Conservation (phyloP, 2,888 invertebrate species). For the Oithona nana region DNA sequence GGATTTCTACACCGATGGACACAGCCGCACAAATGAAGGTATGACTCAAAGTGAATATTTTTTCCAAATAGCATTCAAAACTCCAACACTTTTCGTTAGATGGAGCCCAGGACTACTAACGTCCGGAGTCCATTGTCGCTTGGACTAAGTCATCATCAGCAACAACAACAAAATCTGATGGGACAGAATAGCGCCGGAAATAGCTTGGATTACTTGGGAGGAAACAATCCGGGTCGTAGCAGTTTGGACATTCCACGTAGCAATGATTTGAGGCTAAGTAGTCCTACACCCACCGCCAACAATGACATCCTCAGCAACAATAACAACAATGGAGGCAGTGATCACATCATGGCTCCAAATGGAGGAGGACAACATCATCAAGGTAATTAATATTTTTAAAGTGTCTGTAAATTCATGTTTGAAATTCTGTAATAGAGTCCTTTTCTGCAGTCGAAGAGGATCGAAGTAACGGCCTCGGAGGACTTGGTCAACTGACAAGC, state of each 20-base stretch:
- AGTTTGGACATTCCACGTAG: no score
- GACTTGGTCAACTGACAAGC: background rate
- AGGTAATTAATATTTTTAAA: background rate
- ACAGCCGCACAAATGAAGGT: constrained; percentile 21
- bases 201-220: background rate
- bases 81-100: background rate
- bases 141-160: background rate
- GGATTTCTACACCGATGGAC: constrained; percentile 21
- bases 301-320: background rate
- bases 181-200: background rate
- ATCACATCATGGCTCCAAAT: background rate
- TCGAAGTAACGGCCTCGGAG: background rate
- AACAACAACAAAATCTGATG: background rate
- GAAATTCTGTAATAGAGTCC: no score
- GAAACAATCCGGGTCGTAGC: background rate
- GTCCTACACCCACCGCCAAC: background rate
- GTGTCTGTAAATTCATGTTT: no score
- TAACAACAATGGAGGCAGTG: background rate
- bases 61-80: constrained; percentile 13
- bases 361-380: background rate
- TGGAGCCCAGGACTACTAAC: background rate
- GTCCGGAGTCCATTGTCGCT: background rate
- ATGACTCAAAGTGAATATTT: constrained; percentile 20
- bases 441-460: no score
- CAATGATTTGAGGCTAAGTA: background rate